Evolutionary conservation across 2,797 vertebrate species (phyloP).

Genomic region (Notoglanidium macrostoma): DNA sequence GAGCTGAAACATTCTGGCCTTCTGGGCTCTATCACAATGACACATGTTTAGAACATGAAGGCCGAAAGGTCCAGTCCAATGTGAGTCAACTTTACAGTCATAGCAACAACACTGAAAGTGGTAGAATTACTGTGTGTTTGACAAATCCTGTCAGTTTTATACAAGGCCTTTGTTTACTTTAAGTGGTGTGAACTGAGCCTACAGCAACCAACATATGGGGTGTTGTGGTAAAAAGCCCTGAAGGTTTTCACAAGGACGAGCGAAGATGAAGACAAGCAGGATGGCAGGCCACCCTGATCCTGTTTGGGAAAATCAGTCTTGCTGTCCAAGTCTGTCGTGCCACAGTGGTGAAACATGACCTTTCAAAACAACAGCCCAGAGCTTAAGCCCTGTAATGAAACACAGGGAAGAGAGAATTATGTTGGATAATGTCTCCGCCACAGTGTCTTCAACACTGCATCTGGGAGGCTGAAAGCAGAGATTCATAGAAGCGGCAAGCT

Average conservation of each 20-base stretch:
- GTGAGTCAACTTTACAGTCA: constrained; percentile 24
- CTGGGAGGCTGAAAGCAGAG: neutral
- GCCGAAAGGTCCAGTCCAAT: constrained; percentile 39
- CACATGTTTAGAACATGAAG: constrained; percentile 60
- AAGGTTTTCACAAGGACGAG: constrained; percentile 18
- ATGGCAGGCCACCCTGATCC: constrained; percentile 44
- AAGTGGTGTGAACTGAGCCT: neutral
- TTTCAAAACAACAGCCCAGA: constrained; percentile 31
- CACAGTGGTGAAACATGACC: constrained; percentile 28
- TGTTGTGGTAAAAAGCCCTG: constrained; percentile 1
- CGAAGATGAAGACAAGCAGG: constrained; percentile 19
- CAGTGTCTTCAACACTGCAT: neutral
- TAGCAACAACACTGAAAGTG: constrained; percentile 37
- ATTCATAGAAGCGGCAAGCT: neutral
- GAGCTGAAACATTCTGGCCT: constrained; percentile 31
- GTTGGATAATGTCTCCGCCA: neutral
- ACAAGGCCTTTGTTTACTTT: constrained; percentile 12
- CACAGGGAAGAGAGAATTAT: constrained; percentile 23
- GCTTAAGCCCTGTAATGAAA: constrained; percentile 39
- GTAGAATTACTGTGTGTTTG: constrained; percentile 45
- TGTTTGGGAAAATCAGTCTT: neutral
- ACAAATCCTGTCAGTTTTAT: constrained; percentile 33
- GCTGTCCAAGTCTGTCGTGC: neutral
- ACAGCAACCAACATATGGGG: neutral
- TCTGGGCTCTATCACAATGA: constrained; percentile 63